Evolutionary conservation across 2,888 invertebrate species (phyloP).

Genomic region (Elegia similella): DNA sequence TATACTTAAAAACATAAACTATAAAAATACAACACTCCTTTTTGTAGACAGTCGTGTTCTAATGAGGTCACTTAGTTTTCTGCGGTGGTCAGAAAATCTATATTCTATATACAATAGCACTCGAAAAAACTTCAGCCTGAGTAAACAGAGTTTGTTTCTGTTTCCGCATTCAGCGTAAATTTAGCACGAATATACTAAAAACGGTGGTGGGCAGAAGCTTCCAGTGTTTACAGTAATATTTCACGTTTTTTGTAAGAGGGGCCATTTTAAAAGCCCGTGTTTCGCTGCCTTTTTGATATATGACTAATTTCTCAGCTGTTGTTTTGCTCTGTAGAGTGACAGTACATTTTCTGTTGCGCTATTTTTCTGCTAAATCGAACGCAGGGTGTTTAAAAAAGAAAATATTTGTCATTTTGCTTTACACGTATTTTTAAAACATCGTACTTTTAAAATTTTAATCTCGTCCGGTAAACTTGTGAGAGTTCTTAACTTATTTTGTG

Average conservation of each 20-base stretch:
- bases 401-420: neutral
- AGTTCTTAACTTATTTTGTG: neutral
- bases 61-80: no score
- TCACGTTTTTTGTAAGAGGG: slow-evolving; percentile 35
- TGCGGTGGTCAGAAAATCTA: no score
- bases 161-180: slow-evolving; percentile 27
- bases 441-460: neutral
- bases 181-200: slow-evolving; percentile 35
- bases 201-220: slow-evolving; percentile 33
- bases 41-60: no score
- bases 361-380: slow-evolving; percentile 5
- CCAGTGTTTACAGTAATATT: slow-evolving; percentile 43
- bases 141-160: neutral
- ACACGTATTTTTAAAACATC: neutral
- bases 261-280: slow-evolving; percentile 40
- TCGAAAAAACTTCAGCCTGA: neutral
- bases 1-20: no score
- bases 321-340: slow-evolving; percentile 17
- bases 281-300: slow-evolving; percentile 38
- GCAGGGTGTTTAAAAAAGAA: neutral
- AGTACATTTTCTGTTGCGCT: slow-evolving; percentile 14
- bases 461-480: neutral
- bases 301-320: slow-evolving; percentile 31
- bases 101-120: no score
- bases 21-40: no score